Percentiles rank a stretch among this genome's conserved stretches.
phyloP scores from a whole-genome alignment of 2,113 vertebrate species.

The Pseudolaguvia tuberculata region DNA sequence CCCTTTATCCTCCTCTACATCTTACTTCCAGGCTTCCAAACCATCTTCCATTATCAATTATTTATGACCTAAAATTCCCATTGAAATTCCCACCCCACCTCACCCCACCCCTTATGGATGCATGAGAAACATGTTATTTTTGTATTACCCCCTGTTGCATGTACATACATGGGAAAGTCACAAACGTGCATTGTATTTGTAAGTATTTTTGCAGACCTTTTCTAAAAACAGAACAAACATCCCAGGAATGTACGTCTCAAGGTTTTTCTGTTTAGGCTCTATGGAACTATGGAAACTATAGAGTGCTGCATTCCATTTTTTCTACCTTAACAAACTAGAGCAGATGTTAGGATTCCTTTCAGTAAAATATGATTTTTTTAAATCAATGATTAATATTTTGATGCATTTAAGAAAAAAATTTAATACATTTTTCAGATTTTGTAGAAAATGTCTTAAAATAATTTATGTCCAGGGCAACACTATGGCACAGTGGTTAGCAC shows the following conservation, averaged over 20 bases:
- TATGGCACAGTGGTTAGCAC: too few relatives aligned
- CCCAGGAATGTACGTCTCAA: slow-evolving; percentile 19
- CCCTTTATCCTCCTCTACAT: neutral
- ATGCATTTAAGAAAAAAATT: too few relatives aligned
- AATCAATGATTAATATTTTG: neutral
- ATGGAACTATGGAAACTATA: neutral
- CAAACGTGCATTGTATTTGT: neutral
- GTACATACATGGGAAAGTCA: neutral
- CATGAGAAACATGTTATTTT: neutral
- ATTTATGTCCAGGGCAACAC: too few relatives aligned
- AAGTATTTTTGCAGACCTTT: neutral
- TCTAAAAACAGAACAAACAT: slow-evolving; percentile 6
- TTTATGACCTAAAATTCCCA: slow-evolving; percentile 7
- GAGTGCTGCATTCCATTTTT: neutral
- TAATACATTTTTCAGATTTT: too few relatives aligned
- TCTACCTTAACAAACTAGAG: neutral
- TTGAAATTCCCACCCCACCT: neutral
- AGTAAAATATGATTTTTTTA: neutral
- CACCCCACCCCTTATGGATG: neutral
- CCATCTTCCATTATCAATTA: slow-evolving; percentile 5
- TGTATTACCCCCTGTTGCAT: neutral
- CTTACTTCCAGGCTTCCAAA: neutral
- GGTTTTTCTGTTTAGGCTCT: neutral
- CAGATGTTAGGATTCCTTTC: neutral
- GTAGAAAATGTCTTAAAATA: too few relatives aligned